A percentile compares a stretch with the other conserved stretches of the same genome.
Evolutionary conservation across 2,888 invertebrate species (phyloP).

Genomic region (Gasteruption jaculator): DNA sequence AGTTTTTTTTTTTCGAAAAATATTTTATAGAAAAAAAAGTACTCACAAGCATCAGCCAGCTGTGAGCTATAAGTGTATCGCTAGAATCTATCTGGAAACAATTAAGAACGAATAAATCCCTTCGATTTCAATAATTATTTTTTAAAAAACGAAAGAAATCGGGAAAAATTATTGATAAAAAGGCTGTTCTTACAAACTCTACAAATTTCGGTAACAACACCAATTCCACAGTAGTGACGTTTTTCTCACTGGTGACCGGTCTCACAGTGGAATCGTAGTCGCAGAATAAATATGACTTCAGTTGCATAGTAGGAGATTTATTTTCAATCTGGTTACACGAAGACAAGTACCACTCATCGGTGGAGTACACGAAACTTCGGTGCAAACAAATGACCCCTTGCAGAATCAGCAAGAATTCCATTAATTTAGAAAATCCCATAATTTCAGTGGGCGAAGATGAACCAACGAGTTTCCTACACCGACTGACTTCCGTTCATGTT

Average conservation of each 20-base stretch:
- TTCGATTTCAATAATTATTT: no score
- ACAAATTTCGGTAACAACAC: constrained; percentile 57
- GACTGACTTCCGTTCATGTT: no score
- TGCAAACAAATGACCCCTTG: no score
- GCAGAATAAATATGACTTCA: constrained; percentile 57
- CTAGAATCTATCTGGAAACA: constrained; percentile 32
- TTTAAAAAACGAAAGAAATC: not conserved
- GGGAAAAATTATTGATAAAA: constrained; percentile 1
- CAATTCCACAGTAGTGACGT: constrained; percentile 54
- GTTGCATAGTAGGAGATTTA: constrained; percentile 29
- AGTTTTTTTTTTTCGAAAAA: constrained; percentile 4
- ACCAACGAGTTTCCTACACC: no score
- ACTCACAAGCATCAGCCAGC: constrained; percentile 37
- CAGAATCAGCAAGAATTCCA: no score
- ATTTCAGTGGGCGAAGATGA: no score
- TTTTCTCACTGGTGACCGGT: constrained; percentile 56
- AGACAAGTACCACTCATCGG: no score
- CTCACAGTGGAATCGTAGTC: constrained; percentile 48
- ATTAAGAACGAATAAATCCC: constrained; percentile 11
- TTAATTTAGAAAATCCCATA: no score
- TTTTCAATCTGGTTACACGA: constrained; percentile 29
- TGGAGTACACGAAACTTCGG: no score
- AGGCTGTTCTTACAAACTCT: constrained; percentile 32
- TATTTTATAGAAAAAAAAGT: constrained; percentile 19
- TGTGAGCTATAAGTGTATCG: constrained; percentile 48